Evolutionary conservation across 2,113 vertebrate species (phyloP).

Genomic region (Nothoprocta pentlandii): DNA sequence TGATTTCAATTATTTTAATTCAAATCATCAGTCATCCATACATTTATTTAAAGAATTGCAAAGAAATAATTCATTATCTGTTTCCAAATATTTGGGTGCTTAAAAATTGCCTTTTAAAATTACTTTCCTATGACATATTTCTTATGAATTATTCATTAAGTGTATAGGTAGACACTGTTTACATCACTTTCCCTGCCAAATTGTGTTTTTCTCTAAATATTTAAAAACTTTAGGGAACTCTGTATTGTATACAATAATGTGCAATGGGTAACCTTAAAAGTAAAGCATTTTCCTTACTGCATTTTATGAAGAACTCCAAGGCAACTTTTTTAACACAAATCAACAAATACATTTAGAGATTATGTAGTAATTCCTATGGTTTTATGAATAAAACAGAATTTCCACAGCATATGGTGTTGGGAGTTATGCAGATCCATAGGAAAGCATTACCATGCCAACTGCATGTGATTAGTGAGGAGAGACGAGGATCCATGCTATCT

Average conservation of each 20-base stretch:
- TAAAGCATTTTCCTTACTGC: neutral
- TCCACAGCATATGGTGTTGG: neutral
- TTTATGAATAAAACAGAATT: neutral
- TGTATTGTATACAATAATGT: neutral
- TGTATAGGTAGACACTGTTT: conserved; percentile 45
- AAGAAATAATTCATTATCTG: conserved; percentile 59
- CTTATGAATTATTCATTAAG: conserved; percentile 62
- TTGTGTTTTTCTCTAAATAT: conserved; percentile 64
- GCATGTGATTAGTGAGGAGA: neutral
- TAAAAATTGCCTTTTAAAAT: conserved; percentile 53
- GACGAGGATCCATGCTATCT: neutral
- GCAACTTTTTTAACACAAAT: conserved; percentile 15
- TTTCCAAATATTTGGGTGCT: conserved; percentile 37
- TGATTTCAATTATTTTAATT: conserved; percentile 51
- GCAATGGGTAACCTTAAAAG: conserved; percentile 26
- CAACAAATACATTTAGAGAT: neutral
- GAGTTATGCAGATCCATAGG: neutral
- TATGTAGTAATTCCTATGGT: neutral
- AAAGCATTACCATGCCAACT: conserved; percentile 36
- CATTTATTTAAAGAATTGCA: conserved; percentile 49
- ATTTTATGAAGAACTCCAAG: neutral
- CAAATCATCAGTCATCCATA: conserved; percentile 13
- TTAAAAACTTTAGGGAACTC: conserved; percentile 37
- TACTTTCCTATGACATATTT: conserved; percentile 37
- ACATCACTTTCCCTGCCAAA: conserved; percentile 58